A percentile compares a stretch with the other conserved stretches of the same genome.
These are phyloP conservation scores for Pipistrellus nathusii DNA, from an alignment of 2,797 vertebrate genomes.

Conservation along the genomic window DNA sequence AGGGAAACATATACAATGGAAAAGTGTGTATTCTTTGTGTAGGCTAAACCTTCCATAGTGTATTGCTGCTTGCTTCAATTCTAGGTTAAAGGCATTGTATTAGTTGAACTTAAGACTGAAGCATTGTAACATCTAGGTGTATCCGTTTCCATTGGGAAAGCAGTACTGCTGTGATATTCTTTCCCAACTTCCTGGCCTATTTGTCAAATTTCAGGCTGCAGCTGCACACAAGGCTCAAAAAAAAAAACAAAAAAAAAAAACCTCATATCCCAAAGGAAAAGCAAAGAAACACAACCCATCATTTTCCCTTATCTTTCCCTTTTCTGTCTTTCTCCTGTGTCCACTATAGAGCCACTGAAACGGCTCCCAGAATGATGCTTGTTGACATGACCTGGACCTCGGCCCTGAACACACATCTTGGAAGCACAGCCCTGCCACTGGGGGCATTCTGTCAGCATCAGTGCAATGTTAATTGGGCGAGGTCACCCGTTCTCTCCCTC, in stretches of 20 bases:
- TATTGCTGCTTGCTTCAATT: slow-evolving; percentile 41
- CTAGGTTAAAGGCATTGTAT: background rate
- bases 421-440: slow-evolving; percentile 69
- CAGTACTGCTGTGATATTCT: background rate
- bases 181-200: slow-evolving; percentile 54
- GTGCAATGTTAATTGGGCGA: slow-evolving; percentile 80
- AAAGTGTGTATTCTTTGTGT: background rate
- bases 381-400: slow-evolving; percentile 65
- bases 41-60: slow-evolving; percentile 10
- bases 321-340: slow-evolving; percentile 52
- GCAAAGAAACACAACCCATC: slow-evolving; percentile 60
- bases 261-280: slow-evolving; percentile 20
- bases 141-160: slow-evolving; percentile 47
- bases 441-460: background rate
- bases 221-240: background rate
- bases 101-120: slow-evolving; percentile 22
- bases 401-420: background rate
- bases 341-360: slow-evolving; percentile 43
- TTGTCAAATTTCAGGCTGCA: slow-evolving; percentile 64
- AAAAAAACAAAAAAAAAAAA: slow-evolving; percentile 54
- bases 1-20: background rate
- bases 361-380: slow-evolving; percentile 76
- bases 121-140: slow-evolving; percentile 31
- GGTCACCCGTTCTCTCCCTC: slow-evolving; percentile 79
- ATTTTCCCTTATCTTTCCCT: slow-evolving; percentile 27